Evolutionary conservation across 2,797 vertebrate species (phyloP), one percentile per base, ranked within the genome.

Genomic region (Melanotaenia parkinsoni): DNA sequence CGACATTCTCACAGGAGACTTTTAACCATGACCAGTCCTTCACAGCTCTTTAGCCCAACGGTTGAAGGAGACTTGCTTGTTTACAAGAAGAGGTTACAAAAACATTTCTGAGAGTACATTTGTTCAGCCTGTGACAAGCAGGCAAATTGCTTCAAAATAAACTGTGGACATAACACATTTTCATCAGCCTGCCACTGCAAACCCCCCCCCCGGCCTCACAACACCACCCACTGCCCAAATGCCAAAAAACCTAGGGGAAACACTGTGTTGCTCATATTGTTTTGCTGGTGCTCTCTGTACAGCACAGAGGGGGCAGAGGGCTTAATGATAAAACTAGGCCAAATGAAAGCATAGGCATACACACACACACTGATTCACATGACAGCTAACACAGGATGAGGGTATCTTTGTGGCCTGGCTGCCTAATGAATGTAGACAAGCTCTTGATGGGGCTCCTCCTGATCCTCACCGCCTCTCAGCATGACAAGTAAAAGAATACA

Each of bases 391-490:
- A 67, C 37, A 61, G 71, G 60, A 72, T 8, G 47, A 71, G 63
- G 64, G 67, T 58, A 62, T 83, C 64, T 81, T 60, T 86, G 75
- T 76, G 77, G 54, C 67, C 67, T 0, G 62, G 63, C 69, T 68
- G 81, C 43, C 68, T 88, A 89, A 92, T 91, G 79, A 86, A 59
- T 67, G 76, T 69, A 70, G 88, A 92, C 88, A 84, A 45, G 83
- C 74, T 80, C 74, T 70, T 69, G 83, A 79, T 38, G 79, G 71
- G 77, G 80, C 69, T 73, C 75, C 79, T 80, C 81, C 82, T 83
- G 80, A 91, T 89, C 81, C 73, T 78, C 58, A 5, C 60, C 6
- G 9, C 59, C 58, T 80, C 78, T 59, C 85, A 74, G 77, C 61
- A 1, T 80, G 86, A 76, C 65, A 37, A 65, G 67, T 54, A 53